Conservation (phyloP, 1,140 invertebrate genomes). For the Drosophila watanabei region DNA sequence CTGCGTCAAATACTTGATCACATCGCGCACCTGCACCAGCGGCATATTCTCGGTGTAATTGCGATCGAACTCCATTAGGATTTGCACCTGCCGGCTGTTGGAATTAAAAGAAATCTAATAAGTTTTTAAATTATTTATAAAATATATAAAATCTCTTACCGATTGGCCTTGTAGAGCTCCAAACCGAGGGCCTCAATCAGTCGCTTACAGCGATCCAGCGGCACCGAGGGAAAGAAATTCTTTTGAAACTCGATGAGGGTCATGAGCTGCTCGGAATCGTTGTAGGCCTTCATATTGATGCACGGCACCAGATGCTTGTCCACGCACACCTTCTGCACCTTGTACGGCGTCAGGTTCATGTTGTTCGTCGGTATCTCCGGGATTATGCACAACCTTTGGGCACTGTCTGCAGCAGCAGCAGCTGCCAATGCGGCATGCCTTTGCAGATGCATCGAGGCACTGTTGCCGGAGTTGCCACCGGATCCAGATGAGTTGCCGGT, state of each 20-base stretch:
- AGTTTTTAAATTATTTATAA: too few species aligned
- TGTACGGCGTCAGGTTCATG: conserved; percentile 85
- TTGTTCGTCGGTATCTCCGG: conserved; percentile 77
- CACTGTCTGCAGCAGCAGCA: conserved; percentile 59
- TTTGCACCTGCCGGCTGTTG: conserved; percentile 90
- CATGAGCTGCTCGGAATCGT: conserved; percentile 92
- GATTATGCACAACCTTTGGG: conserved; percentile 72
- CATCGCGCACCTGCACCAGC: conserved; percentile 92
- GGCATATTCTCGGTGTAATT: conserved; percentile 89
- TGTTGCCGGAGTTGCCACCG: conserved; percentile 52
- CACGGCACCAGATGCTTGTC: conserved; percentile 93
- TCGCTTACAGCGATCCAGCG: conserved; percentile 90
- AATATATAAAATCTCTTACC: conserved; percentile 87
- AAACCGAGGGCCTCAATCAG: conserved; percentile 92
- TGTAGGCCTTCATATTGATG: conserved; percentile 94
- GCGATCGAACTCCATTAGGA: conserved; percentile 91
- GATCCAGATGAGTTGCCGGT: conserved; percentile 61
- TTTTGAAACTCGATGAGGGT: conserved; percentile 92
- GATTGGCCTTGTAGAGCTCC: conserved; percentile 92
- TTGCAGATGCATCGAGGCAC: conserved; percentile 80
- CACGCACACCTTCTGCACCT: conserved; percentile 92
- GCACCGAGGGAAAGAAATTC: conserved; percentile 92
- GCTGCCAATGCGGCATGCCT: conserved; percentile 85
- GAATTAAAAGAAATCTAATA: too few species aligned
- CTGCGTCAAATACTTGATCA: conserved; percentile 94